Conservation (phyloP, 2,797 vertebrate species). For the Distichodus sexfasciatus region DNA sequence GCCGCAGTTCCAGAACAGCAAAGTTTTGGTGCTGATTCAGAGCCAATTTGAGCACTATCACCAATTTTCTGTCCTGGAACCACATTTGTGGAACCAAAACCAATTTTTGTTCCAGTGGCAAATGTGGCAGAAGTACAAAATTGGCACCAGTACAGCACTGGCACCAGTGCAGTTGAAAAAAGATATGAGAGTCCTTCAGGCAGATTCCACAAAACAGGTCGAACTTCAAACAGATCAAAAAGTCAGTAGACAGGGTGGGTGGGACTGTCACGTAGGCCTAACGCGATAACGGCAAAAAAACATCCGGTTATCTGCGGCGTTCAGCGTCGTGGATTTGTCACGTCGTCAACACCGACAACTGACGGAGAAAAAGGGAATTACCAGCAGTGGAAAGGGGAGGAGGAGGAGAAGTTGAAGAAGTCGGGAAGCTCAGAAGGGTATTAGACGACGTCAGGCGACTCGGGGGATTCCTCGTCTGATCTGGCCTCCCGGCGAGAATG, state of each 20-base stretch:
- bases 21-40: too few species aligned
- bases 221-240: slow-evolving; percentile 19
- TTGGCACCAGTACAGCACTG: too few species aligned
- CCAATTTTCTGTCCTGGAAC: too few species aligned
- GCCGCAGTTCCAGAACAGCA: too few species aligned
- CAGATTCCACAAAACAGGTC: slow-evolving; percentile 7
- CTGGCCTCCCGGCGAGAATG: slow-evolving; percentile 44
- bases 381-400: slow-evolving; percentile 17
- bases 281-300: slow-evolving; percentile 32
- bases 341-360: slow-evolving; percentile 1
- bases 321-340: slow-evolving; percentile 36
- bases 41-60: too few species aligned
- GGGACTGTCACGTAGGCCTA: slow-evolving; percentile 1
- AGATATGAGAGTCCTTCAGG: too few species aligned
- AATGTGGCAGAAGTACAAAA: too few species aligned
- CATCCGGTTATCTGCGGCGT: slow-evolving; percentile 32
- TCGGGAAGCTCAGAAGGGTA: slow-evolving; percentile 39
- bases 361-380: slow-evolving; percentile 33
- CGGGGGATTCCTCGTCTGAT: slow-evolving; percentile 42
- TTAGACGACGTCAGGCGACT: slow-evolving; percentile 39
- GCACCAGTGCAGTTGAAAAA: too few species aligned
- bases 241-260: slow-evolving; percentile 1
- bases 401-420: slow-evolving; percentile 25
- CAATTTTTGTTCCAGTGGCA: too few species aligned
- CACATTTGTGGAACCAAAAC: too few species aligned